Evolutionary conservation across 1,140 invertebrate genomes (phyloP), one percentile per base, ranked within the genome.

Genomic region (Brachionus rubens): DNA sequence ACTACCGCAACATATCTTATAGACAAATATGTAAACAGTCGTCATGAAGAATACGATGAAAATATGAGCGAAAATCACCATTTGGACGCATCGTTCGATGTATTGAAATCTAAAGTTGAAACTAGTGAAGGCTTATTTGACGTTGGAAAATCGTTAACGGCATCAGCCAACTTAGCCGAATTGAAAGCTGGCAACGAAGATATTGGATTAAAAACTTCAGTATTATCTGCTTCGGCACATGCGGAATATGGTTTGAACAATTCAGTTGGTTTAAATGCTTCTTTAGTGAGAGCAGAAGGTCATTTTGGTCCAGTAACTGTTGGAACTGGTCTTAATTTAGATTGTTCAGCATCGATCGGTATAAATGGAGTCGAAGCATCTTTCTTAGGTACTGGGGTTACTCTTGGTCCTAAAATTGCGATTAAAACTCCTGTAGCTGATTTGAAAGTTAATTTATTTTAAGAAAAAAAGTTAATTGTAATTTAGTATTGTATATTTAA

Each of bases 221-320:
- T 48, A 3, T 33, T 48, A 30, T 70, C 65, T 24, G 65, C 65
- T 16, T 33, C 14, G 2, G 65, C 65, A 48, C 65, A 50, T 70
- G 16, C 26, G 33, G 65, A 70, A 33, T 70, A 48, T 47, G 65
- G 65, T 33, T 10, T 50, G 5, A 70, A 70, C n/a, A 70, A 50
- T 70, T 70, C 65, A 48, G 30, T 70, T 50, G 65, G 65, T 19
- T 14, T 50, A 28, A 21, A 70, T 33, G 65, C 65, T 33, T 70
- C 65, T 50, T 50, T 70, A 7, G 65, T 70, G 10, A 26, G 65
- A 33, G 65, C 65, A 16, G 65, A 48, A 70, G 65, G 43, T 21
- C 65, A 70, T 30, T 24, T 50, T 48, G 65, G 65, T 10, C 65
- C 65, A 33, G 43, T 70, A 16, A 36, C 36, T 43, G 24, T 70